phyloP scores from a whole-genome alignment of 2,113 vertebrate genomes.

The Xiphorhynchus elegans region DNA sequence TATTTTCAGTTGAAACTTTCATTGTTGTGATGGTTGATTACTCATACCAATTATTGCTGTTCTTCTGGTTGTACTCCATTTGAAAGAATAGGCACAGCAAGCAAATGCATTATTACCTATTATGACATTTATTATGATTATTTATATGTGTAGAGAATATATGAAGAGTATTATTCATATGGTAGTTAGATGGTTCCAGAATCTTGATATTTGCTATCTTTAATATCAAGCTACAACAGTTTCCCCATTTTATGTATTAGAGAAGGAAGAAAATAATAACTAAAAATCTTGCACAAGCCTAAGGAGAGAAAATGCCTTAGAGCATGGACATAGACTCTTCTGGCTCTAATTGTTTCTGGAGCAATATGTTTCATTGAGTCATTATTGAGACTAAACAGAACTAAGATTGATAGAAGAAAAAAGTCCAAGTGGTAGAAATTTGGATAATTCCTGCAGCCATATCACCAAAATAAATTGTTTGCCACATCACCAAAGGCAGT shows the following conservation, averaged over 20 bases:
- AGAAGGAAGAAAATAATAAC: neutral
- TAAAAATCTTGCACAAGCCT: neutral
- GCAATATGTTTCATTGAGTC: neutral
- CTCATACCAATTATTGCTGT: constrained; percentile 4
- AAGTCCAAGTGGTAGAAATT: neutral
- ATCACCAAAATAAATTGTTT: neutral
- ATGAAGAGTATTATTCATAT: neutral
- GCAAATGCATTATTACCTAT: constrained; percentile 3
- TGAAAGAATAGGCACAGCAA: neutral
- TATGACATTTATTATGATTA: neutral
- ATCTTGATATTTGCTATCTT: neutral
- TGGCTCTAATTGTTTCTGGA: neutral
- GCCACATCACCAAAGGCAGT: neutral
- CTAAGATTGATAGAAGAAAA: neutral
- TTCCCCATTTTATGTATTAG: neutral
- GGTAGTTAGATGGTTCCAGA: neutral
- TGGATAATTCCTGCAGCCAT: neutral
- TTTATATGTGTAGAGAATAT: neutral
- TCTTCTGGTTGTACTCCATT: neutral
- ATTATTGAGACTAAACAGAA: neutral
- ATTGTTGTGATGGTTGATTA: constrained; percentile 16
- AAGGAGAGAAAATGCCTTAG: neutral
- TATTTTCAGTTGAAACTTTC: neutral
- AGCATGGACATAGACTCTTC: neutral
- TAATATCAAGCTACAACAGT: neutral